These are phyloP conservation scores for Drosophila nigricruria DNA, from an alignment of 2,888 invertebrate species.

Conservation along the genomic window DNA sequence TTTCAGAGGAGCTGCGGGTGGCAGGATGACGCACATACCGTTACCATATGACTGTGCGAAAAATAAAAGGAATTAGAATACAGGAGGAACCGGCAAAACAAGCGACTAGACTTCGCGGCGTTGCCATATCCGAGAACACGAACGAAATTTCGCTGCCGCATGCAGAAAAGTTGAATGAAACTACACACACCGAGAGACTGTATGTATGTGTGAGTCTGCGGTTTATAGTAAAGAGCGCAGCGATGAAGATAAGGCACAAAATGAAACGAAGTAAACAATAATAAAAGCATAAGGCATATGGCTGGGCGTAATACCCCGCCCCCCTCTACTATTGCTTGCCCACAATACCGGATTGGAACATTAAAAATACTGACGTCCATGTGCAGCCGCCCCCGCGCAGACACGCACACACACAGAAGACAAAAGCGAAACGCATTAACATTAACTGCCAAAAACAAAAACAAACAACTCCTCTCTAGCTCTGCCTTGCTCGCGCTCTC, in stretches of 20 bases:
- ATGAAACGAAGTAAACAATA: conserved; percentile 68
- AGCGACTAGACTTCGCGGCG: conserved; percentile 48
- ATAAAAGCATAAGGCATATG: conserved; percentile 61
- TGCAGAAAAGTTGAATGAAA: conserved; percentile 64
- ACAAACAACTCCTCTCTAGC: conserved; percentile 31
- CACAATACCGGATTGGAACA: conserved; percentile 45
- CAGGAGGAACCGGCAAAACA: conserved; percentile 53
- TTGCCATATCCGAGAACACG: conserved; percentile 50
- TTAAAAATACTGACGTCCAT: conserved; percentile 49
- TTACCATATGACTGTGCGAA: conserved; percentile 46
- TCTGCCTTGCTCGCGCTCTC: conserved; percentile 14
- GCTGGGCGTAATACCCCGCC: conserved; percentile 10
- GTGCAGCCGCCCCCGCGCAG: conserved; percentile 40
- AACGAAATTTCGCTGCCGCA: conserved; percentile 48
- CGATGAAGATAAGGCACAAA: conserved; percentile 66
- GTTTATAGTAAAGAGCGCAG: conserved; percentile 28
- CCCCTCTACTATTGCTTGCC: conserved; percentile 3
- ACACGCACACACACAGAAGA: conserved; percentile 27
- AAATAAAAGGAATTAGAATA: conserved; percentile 18
- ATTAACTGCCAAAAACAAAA: conserved; percentile 76
- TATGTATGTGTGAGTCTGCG: conserved; percentile 22
- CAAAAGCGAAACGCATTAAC: conserved; percentile 73
- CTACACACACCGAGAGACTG: conserved; percentile 21
- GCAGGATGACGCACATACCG: conserved; percentile 63
- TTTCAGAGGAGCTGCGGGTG: conserved; percentile 18